Base-by-base conservation (phyloP, 2,797 vertebrate genomes). In the Gymnoscopelus braueri region DNA sequence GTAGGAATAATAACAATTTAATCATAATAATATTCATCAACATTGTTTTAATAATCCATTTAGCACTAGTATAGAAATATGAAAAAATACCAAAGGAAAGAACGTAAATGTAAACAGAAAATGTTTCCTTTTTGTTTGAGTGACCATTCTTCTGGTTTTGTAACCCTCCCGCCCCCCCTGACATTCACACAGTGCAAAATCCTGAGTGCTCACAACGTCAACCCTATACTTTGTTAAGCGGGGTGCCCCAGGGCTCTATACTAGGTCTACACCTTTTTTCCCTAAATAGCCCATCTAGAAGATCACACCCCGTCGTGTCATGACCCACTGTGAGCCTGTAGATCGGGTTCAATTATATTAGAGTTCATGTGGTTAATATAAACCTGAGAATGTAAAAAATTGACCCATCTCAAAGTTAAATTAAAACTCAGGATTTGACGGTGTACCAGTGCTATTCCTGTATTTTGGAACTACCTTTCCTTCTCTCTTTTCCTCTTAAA, bases 21-120 rank as follows among this genome's bases (percentile, higher is more conserved):
- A 89, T 91, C 82, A 91, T 90, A 86, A 69, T 66, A 65, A 90
- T 92, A 92, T 83, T 91, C 72, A 84, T 85, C 78, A 75, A 89
- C 88, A 78, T 77, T 39, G 64, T 84, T 91, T 88, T 78, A 87
- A 91, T 88, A 89, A 89, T 91, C 89, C 85, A 92, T 91, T 87
- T 87, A 91, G 84, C 87, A 92, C 89, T 89, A 87, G 83, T 91
- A 89, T 91, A 92, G 89, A 92, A 93, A 92, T 90, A 85, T 92
- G 90, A 91, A 92, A 91, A 90, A 87, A 81, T 79, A 86, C 74
- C 81, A 89, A 91, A 88, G 76, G 80, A 90, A 88, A 88, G 44
- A 90, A 89, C 72, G 58, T 65, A 78, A 88, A 88, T 75, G 79
- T 86, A 78, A 87, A 85, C 52, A 77, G 82, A 68, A 85, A 61